Evolutionary conservation across 2,797 vertebrate species (phyloP), one percentile per base, ranked within the genome.

Genomic region (Paramormyrops hopkinsi): DNA sequence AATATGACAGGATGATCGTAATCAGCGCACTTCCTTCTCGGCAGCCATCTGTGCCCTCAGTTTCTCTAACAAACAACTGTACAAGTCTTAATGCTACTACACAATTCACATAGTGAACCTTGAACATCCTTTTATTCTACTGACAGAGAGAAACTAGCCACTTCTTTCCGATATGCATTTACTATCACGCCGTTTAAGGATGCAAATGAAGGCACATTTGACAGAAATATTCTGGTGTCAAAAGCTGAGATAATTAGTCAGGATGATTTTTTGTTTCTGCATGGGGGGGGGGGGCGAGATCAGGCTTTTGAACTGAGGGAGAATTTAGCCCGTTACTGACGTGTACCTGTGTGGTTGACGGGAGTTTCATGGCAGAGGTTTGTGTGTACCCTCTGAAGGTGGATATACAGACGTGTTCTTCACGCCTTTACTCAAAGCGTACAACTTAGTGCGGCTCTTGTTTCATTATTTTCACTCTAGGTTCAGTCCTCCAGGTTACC

Each of bases 41-140:
- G 92, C 93, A 93, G 94, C 92, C 17, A 11, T 53, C 50, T 53
- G 46, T 48, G 37, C 79, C 79, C 44, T 12, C 79, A 83, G 14
- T 44, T 9, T 25, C 19, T 83, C 19, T 50, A 83, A 83, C 37
- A 22, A 48, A 48, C 17, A 46, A n/a, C 44, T 48, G n/a, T 48
- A 82, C 2, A 7, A 7, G n/a, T 41, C 37, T 48, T 48, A 46
- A n/a, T 50, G 44, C 41, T 48, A 19, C 29, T 76, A 41, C 69
- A 76, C 14, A 76, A 41, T 76, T 41, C 33, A 76, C 14, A 41
- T 17, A 33, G 33, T 8, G 69, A 76, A 76, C 69, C 14, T 14
- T 19, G 33, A 41, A 76, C 69, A 76, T 37, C 69, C 33, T 37
- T 76, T 22, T 76, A 37, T 76, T 76, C 29, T 41, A 41, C 29